Evolutionary conservation across 1,140 invertebrate genomes (phyloP), one percentile per base, ranked within the genome.

Genomic region (Pararge aegeria): DNA sequence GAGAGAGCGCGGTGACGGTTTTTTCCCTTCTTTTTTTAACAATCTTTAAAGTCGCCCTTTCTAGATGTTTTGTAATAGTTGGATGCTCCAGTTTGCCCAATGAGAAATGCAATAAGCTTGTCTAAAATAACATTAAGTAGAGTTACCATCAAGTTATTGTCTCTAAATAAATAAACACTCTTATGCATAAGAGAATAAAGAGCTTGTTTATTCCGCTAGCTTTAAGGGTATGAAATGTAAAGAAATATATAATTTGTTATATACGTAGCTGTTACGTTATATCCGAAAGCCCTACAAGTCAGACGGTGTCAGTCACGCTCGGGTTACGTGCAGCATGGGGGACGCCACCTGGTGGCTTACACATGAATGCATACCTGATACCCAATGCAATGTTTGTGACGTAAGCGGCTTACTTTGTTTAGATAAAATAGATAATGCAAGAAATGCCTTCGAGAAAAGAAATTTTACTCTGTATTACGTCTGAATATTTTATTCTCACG

Each of bases 291-390:
- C 62, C 34, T 46, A 46, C 42, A 20, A 46, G 42, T 20, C 16
- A n/a, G 2, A 4, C 13, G 42, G 53, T 55, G 57, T 20, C 42
- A 46, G 57, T 55, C 53, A 64, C 56, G 56, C 53, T 64, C 62
- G 56, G 56, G 56, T 64, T 55, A 61, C 59, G 62, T 37, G 34
- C 52, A 38, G 13, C 50, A 20, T 46, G 10, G 52, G 46, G 62
- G 46, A 42, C 60, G 27, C 55, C 62, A 64, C 46, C 62, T 64
- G 62, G 44, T 34, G 48, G 20, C 44, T 75, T 62, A 66, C 73
- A 69, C 57, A 59, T 53, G 57, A 51, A 24, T 59, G 29, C 49
- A 13, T 53, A 15, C 48, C 56, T 51, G 48, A 49, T 50, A 50
- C 50, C 16, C 16, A 52, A 53, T 59, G 57, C 37, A 29, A 20